These are phyloP conservation scores for Poecilia wingei DNA, from an alignment of 2,797 vertebrate genomes.

Conservation along the genomic window DNA sequence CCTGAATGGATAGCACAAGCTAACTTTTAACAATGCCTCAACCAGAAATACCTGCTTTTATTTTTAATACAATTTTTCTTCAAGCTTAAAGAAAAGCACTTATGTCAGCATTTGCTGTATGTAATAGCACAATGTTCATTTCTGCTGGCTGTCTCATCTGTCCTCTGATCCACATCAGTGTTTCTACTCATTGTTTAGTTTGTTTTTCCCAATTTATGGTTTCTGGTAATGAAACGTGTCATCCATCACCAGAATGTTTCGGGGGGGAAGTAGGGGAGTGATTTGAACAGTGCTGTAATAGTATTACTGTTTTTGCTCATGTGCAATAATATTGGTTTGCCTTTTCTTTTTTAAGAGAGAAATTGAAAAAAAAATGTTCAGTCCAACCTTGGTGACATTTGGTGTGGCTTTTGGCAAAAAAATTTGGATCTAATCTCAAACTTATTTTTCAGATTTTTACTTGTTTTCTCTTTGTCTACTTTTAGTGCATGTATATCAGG, in stretches of 20 bases:
- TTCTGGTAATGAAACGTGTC: conserved; percentile 37
- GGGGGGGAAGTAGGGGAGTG: neutral
- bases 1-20: conserved; percentile 77
- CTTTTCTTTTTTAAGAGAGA: conserved; percentile 69
- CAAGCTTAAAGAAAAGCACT: conserved; percentile 77
- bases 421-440: conserved; percentile 57
- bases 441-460: conserved; percentile 38
- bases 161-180: conserved; percentile 32
- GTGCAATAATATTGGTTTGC: conserved; percentile 83
- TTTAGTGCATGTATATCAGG: conserved; percentile 73
- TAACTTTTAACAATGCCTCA: conserved; percentile 71
- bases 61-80: conserved; percentile 36
- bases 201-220: conserved; percentile 8
- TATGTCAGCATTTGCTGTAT: conserved; percentile 79
- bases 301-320: conserved; percentile 80
- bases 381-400: conserved; percentile 26
- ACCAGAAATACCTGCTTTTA: conserved; percentile 58
- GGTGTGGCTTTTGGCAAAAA: conserved; percentile 48
- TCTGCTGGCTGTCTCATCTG: conserved; percentile 57
- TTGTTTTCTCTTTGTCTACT: neutral
- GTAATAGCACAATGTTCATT: conserved; percentile 77
- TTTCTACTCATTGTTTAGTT: neutral
- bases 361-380: conserved; percentile 31
- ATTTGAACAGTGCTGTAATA: conserved; percentile 66
- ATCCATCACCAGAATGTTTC: conserved; percentile 43